Base-by-base conservation (phyloP, 2,113 vertebrate species). In the Bubo blakistoni region DNA sequence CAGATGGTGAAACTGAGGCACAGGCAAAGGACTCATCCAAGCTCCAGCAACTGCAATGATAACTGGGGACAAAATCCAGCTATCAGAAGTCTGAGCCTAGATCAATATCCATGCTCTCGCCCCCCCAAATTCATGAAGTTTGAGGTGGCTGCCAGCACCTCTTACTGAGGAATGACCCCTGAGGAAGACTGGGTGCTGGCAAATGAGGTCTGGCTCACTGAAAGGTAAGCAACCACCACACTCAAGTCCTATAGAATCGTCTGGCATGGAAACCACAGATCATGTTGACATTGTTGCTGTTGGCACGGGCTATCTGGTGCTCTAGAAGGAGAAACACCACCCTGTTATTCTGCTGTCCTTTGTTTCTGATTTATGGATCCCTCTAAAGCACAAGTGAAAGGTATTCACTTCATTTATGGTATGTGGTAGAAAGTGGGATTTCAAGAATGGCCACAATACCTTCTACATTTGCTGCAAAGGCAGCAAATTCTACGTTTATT, bases 261-360 rank as follows among this genome's bases (percentile, higher is more conserved):
- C 85, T 81, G 81, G 72, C 85, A 54, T 20, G 10, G 46, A 57
- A 86, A 93, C 62, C 22, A 0, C 69, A 20, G 58, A 11, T 59
- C 78, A 47, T 5, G 0, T 19, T 69, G 73, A 69, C 44, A 6
- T 32, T 90, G 82, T 90, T 95, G 88, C 86, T 94, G 73, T 94
- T 95, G 95, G 86, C 95, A 90, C 10, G 0, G 26, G 21, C 17
- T 40, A n/a, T 9, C 51, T 59, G 38, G 70, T 61, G 7, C 40
- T 22, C 46, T 18, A 47, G 71, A 57, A 74, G 67, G 44, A 90
- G 86, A 88, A 96, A 92, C 79, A 94, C 73, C 69, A 73, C 49
- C 70, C 73, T 85, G 74, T 95, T 96, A 87, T 78, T 95, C 86
- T 81, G 86, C 86, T 81, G 73, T 38, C 54, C 86, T 92, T 92